phyloP scores from a whole-genome alignment of 2,113 vertebrate species.

The Pterocles burchelli region DNA sequence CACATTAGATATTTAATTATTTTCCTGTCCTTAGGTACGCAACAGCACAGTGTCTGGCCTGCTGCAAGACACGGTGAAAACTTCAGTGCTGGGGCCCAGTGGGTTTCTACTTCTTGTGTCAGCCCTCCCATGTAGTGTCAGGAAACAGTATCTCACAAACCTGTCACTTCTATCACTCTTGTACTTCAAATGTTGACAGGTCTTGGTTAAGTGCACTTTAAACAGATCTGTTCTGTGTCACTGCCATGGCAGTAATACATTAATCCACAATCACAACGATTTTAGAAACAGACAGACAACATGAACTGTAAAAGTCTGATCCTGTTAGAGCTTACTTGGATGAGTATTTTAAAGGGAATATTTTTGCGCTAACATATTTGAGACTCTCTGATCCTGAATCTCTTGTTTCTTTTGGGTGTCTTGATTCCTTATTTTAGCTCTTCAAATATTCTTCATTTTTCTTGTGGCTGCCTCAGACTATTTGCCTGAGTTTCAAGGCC shows the following conservation, averaged over 20 bases:
- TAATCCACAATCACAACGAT: conserved; percentile 45
- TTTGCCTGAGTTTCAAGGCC: background rate
- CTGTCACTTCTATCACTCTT: conserved; percentile 62
- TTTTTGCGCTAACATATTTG: background rate
- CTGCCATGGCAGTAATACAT: conserved; percentile 42
- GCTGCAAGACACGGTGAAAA: background rate
- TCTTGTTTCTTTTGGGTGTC: conserved; percentile 4
- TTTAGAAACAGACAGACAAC: conserved; percentile 40
- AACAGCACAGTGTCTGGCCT: background rate
- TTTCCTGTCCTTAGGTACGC: background rate
- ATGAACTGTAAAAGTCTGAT: conserved; percentile 13
- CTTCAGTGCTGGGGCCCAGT: background rate
- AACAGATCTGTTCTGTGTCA: conserved; percentile 63
- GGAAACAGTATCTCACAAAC: conserved; percentile 3
- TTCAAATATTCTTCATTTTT: conserved; percentile 24
- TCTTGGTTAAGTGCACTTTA: background rate
- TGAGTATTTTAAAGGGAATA: conserved; percentile 1
- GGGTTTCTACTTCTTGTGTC: background rate
- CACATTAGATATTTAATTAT: background rate
- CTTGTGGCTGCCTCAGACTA: background rate
- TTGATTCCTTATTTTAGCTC: conserved; percentile 20
- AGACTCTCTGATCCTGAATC: background rate
- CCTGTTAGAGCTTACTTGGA: background rate
- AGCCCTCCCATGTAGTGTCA: conserved; percentile 16
- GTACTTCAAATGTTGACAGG: conserved; percentile 38